Evolutionary conservation across 2,797 vertebrate genomes (phyloP), one percentile per base, ranked within the genome.

Genomic region (Hybognathus amarus): DNA sequence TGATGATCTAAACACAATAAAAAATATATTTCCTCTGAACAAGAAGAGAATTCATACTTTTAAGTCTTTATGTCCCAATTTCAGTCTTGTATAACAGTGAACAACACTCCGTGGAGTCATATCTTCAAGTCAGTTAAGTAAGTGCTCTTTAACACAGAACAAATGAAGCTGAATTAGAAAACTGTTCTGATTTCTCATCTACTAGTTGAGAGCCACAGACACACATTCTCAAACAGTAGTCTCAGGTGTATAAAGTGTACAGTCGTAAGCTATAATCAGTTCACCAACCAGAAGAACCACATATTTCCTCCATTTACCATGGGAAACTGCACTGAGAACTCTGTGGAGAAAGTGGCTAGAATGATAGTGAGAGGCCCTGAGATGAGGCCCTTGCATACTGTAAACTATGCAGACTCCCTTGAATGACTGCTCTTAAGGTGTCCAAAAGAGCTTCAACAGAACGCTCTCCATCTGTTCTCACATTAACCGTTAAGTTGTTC

Each of bases 231-330:
- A n/a, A 52, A 79, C 63, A 4, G 11, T 61, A 52, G 30, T 67
- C 70, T 59, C 77, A 84, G 50, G 67, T 47, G 75, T 54, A 87
- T 36, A 83, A 18, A 36, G 63, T 87, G 54, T 74, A 66, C 36
- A 86, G 20, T 2, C n/a, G 20, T 45, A 71, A 73, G 79, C 74
- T 66, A 77, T 71, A 82, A 86, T 59, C 30, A 69, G 30, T 78
- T 12, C 40, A 79, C 17, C 38, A 85, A 79, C 68, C 30, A 79
- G 80, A 83, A n/a, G 27, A 50, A 83, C 80, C 74, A 78, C 74
- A 85, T 85, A 70, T 77, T 78, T 78, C 38, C 56, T 71, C 9
- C 3, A 22, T 77, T 83, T 67, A 61, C 63, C 36, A 83, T 20
- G 6, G 63, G 50, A 76, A 68, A 68, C 27, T 82, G 33, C 33